phyloP scores from a whole-genome alignment of 2,888 invertebrate species.

The Gibbula magus region DNA sequence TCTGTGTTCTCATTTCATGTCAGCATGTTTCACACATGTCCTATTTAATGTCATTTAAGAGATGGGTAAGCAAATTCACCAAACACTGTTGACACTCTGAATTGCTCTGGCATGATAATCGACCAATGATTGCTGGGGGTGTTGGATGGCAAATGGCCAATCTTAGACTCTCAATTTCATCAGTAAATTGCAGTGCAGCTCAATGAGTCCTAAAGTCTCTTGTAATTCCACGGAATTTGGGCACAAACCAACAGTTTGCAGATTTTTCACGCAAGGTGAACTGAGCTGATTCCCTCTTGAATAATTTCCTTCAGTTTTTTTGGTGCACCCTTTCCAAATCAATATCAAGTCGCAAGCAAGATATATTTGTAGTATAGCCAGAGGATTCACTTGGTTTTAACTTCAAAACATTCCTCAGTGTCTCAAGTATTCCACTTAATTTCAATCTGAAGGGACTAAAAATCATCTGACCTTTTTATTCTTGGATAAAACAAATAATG shows the following conservation, averaged over 20 bases:
- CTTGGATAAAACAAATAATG: no score
- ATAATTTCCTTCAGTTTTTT: neutral
- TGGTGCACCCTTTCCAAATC: neutral
- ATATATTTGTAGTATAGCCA: neutral
- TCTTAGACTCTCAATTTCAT: neutral
- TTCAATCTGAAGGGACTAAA: no score
- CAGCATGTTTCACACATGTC: neutral
- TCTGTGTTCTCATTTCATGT: neutral
- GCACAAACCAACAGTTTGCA: neutral
- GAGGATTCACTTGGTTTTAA: no score
- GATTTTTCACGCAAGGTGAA: neutral
- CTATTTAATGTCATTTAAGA: neutral
- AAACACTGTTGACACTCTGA: neutral
- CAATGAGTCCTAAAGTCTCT: neutral
- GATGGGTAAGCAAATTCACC: constrained; percentile 4
- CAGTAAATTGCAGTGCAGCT: constrained; percentile 2
- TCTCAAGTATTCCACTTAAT: no score
- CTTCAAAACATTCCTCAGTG: no score
- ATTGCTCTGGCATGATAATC: neutral
- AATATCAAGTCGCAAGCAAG: neutral
- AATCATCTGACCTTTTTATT: no score
- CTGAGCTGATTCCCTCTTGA: neutral
- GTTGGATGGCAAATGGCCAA: neutral
- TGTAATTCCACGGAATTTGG: neutral
- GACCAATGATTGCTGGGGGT: constrained; percentile 4